These are phyloP conservation scores for Podocnemis expansa DNA, from an alignment of 2,113 vertebrate species.

Conservation along the genomic window DNA sequence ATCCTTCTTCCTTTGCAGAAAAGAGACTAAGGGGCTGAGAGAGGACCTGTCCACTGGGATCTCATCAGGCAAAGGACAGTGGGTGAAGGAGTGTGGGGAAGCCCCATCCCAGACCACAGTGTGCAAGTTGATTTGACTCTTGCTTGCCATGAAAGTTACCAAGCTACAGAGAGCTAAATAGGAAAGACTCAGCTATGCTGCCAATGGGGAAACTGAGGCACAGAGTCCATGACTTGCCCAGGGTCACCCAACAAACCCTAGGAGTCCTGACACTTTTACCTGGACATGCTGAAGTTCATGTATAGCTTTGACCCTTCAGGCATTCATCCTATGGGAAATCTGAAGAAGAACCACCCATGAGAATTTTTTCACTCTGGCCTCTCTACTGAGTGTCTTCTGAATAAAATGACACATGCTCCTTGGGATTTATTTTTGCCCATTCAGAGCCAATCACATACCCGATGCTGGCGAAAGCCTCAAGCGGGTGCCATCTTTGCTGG, in stretches of 20 bases:
- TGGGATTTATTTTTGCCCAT: not conserved
- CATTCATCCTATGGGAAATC: not conserved
- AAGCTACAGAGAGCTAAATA: not conserved
- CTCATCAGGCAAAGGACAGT: too few species aligned
- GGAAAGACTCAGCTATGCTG: not conserved
- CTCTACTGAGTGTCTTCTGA: not conserved
- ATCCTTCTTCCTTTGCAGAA: too few species aligned
- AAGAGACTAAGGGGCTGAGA: too few species aligned
- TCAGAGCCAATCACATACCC: not conserved
- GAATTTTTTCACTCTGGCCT: not conserved
- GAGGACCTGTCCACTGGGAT: too few species aligned
- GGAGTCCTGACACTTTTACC: not conserved
- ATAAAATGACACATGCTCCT: not conserved
- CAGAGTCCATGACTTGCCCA: not conserved
- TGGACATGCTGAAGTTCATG: too few species aligned
- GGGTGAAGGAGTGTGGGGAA: not conserved
- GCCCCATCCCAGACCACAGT: too few species aligned
- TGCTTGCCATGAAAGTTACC: not conserved
- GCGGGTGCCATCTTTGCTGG: not conserved
- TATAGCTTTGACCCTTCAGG: too few species aligned
- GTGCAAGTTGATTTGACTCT: not conserved
- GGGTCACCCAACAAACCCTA: not conserved
- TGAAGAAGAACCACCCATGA: not conserved
- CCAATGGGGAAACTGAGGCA: not conserved
- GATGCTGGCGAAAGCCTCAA: not conserved